A percentile compares a stretch with the other conserved stretches of the same genome.
Evolutionary conservation across 2,113 vertebrate species (phyloP).

Genomic region (Taurulus bubalis): DNA sequence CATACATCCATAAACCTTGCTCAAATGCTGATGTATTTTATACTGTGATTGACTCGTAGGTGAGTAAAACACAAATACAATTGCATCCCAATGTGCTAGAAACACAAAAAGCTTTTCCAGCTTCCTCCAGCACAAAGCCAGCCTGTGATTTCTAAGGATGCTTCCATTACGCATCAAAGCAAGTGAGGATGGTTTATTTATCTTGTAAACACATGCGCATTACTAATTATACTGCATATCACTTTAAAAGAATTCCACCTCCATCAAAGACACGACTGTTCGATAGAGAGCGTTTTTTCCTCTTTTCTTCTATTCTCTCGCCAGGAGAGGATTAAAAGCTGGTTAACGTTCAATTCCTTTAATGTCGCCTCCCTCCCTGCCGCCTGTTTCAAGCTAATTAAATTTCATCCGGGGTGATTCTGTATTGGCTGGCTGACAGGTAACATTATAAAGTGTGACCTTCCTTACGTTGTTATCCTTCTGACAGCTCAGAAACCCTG

Average conservation of each 20-base stretch:
- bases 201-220: slow-evolving; percentile 78
- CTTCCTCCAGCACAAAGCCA: slow-evolving; percentile 27
- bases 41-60: slow-evolving; percentile 14
- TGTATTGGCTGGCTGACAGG: slow-evolving; percentile 78
- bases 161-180: slow-evolving; percentile 71
- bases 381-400: slow-evolving; percentile 78
- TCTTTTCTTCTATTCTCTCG: slow-evolving; percentile 73
- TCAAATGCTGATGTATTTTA: slow-evolving; percentile 4
- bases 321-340: slow-evolving; percentile 80
- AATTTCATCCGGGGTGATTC: slow-evolving; percentile 72
- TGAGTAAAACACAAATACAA: slow-evolving; percentile 23
- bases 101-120: slow-evolving; percentile 34
- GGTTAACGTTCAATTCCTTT: slow-evolving; percentile 78
- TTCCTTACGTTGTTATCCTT: slow-evolving; percentile 70
- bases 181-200: slow-evolving; percentile 68
- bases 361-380: slow-evolving; percentile 70
- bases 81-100: slow-evolving; percentile 17
- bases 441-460: slow-evolving; percentile 79
- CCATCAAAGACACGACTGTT: slow-evolving; percentile 76
- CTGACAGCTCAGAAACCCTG: slow-evolving; percentile 56
- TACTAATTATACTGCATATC: slow-evolving; percentile 75
- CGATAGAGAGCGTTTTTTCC: slow-evolving; percentile 63
- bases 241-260: slow-evolving; percentile 77
- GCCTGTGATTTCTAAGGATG: slow-evolving; percentile 51
- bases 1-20: slow-evolving; percentile 20